Conservation (phyloP, 2,113 vertebrate species). For the Maccullochella peelii region DNA sequence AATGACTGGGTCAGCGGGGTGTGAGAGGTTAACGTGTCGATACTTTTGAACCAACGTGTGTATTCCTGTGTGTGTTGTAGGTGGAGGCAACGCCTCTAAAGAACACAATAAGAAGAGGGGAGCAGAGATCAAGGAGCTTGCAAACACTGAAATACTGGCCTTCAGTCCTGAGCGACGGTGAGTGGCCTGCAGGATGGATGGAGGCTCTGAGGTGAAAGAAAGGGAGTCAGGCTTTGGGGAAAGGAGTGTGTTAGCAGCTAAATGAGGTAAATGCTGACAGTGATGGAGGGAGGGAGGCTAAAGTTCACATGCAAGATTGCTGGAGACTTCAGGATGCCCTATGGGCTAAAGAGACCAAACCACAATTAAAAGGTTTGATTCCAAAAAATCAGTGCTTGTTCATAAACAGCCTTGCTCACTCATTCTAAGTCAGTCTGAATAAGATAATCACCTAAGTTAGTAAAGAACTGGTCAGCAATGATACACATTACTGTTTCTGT, state of each 20-base stretch:
- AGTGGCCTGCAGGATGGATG: slow-evolving; percentile 22
- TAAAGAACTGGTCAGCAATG: not conserved
- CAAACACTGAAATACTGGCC: slow-evolving; percentile 76
- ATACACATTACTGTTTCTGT: not conserved
- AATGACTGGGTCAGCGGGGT: not conserved
- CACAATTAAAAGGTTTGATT: not conserved
- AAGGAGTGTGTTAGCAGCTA: not conserved
- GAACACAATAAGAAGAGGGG: slow-evolving; percentile 79
- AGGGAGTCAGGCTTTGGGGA: not conserved
- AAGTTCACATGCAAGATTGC: not conserved
- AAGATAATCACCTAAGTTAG: not conserved
- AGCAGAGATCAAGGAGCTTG: slow-evolving; percentile 58
- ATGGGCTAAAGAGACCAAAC: not conserved
- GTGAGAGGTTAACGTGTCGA: not conserved
- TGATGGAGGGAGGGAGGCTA: not conserved
- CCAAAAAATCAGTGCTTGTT: not conserved
- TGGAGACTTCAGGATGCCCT: not conserved
- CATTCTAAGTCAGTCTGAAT: not conserved
- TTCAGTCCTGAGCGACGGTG: slow-evolving; percentile 92
- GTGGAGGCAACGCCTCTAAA: slow-evolving; percentile 71
- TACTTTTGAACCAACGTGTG: not conserved
- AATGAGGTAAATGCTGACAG: not conserved
- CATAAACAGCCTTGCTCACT: not conserved
- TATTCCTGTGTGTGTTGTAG: slow-evolving; percentile 45
- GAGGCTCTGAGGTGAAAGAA: not conserved